phyloP scores from a whole-genome alignment of 2,113 vertebrate genomes.

The Zeus faber region DNA sequence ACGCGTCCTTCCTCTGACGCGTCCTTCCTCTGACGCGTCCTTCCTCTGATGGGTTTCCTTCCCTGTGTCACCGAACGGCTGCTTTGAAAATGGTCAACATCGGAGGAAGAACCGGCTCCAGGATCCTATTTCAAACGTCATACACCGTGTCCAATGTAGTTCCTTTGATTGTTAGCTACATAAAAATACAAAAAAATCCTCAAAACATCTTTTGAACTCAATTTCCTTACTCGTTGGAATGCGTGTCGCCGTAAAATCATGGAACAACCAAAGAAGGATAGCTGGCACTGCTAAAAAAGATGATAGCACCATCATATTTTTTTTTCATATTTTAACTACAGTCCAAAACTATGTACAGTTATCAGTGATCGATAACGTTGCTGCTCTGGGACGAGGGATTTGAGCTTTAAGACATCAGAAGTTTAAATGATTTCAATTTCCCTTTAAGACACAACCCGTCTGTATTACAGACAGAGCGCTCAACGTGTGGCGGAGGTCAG shows the following conservation, averaged over 20 bases:
- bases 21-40: too few species aligned
- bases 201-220: too few species aligned
- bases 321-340: neutral
- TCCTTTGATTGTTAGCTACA: slow-evolving; percentile 52
- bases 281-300: too few species aligned
- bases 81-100: too few species aligned
- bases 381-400: slow-evolving; percentile 66
- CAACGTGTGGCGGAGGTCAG: slow-evolving; percentile 20
- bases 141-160: slow-evolving; percentile 21
- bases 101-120: slow-evolving; percentile 19
- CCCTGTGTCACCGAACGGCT: too few species aligned
- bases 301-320: slow-evolving; percentile 64
- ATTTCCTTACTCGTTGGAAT: slow-evolving; percentile 11
- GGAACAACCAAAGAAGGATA: too few species aligned
- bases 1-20: too few species aligned
- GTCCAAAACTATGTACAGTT: neutral
- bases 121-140: slow-evolving; percentile 23
- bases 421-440: slow-evolving; percentile 26
- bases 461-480: slow-evolving; percentile 26
- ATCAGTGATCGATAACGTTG: slow-evolving; percentile 41
- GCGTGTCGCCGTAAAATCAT: slow-evolving; percentile 14
- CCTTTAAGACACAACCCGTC: slow-evolving; percentile 26
- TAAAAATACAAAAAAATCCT: slow-evolving; percentile 10
- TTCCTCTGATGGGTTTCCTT: too few species aligned
- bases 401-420: slow-evolving; percentile 66